A percentile compares a stretch with the other conserved stretches of the same genome.
Conservation (phyloP, 2,888 invertebrate genomes). For the Watsonalla binaria region DNA sequence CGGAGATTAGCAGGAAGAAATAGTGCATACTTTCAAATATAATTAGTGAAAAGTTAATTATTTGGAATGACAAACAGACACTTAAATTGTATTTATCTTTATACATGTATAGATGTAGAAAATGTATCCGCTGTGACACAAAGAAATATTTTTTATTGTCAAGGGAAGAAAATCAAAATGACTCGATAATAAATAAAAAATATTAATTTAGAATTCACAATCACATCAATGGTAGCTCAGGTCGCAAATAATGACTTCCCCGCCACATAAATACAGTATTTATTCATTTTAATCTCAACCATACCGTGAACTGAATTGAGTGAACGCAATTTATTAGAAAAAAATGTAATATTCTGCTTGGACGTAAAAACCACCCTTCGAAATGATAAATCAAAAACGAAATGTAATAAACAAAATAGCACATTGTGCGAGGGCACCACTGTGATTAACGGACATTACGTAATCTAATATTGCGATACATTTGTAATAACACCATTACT, state of each 20-base stretch:
- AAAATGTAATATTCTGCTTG: slow-evolving; percentile 22
- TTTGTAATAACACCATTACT: slow-evolving; percentile 31
- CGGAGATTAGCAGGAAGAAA: no score
- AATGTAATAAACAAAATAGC: slow-evolving; percentile 23
- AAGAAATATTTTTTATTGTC: no score
- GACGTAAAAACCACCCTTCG: slow-evolving; percentile 17
- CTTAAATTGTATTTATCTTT: no score
- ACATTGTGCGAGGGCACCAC: slow-evolving; percentile 20
- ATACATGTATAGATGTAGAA: no score
- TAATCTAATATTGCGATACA: slow-evolving; percentile 29
- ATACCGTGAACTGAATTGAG: slow-evolving; percentile 20
- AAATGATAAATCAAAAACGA: slow-evolving; percentile 21
- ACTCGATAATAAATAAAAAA: no score
- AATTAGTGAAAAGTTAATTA: no score
- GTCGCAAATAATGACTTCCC: background rate
- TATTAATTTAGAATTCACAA: background rate
- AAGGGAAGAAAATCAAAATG: no score
- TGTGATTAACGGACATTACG: slow-evolving; percentile 29
- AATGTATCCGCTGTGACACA: no score
- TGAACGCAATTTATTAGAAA: slow-evolving; percentile 30
- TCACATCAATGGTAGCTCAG: background rate
- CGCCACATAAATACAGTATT: slow-evolving; percentile 24
- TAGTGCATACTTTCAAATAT: no score
- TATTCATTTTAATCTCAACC: slow-evolving; percentile 32
- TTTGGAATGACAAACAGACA: no score